phyloP scores from a whole-genome alignment of 2,888 invertebrate species.

The Pseudococcus jackbeardsleyi region DNA sequence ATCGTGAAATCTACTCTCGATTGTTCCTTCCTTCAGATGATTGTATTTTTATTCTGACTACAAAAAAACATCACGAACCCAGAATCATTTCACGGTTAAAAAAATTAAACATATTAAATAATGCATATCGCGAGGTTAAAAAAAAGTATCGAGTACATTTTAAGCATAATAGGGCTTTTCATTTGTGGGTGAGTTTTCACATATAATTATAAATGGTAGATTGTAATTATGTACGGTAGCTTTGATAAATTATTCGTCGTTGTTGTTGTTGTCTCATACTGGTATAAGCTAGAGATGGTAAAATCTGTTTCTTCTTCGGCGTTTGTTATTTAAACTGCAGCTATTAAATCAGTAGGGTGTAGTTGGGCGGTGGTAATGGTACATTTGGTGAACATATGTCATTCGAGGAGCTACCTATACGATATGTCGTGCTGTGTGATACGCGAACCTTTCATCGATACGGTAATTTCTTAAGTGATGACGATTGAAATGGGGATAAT shows the following conservation, averaged over 20 bases:
- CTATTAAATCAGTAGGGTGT: conserved; percentile 36
- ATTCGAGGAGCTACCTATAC: conserved; percentile 1
- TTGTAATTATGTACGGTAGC: conserved; percentile 1
- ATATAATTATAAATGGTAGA: neutral
- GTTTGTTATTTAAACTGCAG: conserved; percentile 2
- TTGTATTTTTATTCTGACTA: too few relatives aligned
- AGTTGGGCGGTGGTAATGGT: conserved; percentile 18
- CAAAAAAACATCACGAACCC: neutral
- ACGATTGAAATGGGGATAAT: conserved; percentile 30
- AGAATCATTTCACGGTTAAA: neutral
- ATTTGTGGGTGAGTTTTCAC: neutral
- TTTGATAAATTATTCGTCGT: neutral
- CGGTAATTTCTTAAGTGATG: conserved; percentile 24
- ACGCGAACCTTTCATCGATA: conserved; percentile 28
- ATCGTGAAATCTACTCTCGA: neutral
- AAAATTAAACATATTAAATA: conserved; percentile 1
- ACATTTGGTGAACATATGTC: conserved; percentile 42
- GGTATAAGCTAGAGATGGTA: neutral
- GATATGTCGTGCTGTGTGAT: neutral
- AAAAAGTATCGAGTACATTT: neutral
- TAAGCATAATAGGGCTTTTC: neutral
- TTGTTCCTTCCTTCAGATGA: neutral
- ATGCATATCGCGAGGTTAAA: neutral
- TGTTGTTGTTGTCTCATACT: neutral
- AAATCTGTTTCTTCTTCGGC: conserved; percentile 16